phyloP scores from a whole-genome alignment of 2,113 vertebrate genomes.

The Muntiacus muntjak region DNA sequence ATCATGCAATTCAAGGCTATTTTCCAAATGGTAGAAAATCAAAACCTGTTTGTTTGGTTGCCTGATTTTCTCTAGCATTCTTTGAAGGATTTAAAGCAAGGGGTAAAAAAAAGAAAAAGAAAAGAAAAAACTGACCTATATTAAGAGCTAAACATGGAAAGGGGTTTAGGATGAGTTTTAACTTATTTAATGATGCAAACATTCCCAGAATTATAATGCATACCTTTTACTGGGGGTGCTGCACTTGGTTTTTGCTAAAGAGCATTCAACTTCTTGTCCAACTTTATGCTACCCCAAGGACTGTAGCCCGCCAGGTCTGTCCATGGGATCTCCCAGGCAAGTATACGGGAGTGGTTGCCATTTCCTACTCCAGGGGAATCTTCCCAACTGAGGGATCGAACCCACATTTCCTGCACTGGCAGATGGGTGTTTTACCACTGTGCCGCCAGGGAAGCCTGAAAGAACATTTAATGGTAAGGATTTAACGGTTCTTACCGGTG shows the following conservation, averaged over 20 bases:
- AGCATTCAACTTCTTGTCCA: not conserved
- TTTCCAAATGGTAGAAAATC: conserved; percentile 32
- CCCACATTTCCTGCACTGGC: not conserved
- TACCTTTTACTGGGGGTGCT: not conserved
- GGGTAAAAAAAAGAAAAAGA: not conserved
- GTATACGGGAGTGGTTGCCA: not conserved
- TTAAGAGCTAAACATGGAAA: conserved; percentile 15
- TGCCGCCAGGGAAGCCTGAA: not conserved
- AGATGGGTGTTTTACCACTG: no score
- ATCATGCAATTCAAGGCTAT: not conserved
- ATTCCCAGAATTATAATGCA: not conserved
- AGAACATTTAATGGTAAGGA: not conserved
- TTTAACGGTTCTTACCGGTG: not conserved
- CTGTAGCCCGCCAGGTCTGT: not conserved
- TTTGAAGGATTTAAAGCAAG: conserved; percentile 6
- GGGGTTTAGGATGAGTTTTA: not conserved
- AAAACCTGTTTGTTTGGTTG: conserved; percentile 3
- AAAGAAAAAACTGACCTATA: not conserved
- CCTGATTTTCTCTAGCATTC: conserved; percentile 42
- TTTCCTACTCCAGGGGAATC: not conserved
- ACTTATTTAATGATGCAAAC: not conserved
- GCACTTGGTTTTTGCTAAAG: not conserved
- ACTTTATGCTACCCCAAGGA: not conserved
- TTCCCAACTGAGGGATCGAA: not conserved
- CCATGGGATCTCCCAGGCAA: not conserved